Evolutionary conservation across 2,113 vertebrate genomes (phyloP).

Genomic region (Semnornis frantzii): DNA sequence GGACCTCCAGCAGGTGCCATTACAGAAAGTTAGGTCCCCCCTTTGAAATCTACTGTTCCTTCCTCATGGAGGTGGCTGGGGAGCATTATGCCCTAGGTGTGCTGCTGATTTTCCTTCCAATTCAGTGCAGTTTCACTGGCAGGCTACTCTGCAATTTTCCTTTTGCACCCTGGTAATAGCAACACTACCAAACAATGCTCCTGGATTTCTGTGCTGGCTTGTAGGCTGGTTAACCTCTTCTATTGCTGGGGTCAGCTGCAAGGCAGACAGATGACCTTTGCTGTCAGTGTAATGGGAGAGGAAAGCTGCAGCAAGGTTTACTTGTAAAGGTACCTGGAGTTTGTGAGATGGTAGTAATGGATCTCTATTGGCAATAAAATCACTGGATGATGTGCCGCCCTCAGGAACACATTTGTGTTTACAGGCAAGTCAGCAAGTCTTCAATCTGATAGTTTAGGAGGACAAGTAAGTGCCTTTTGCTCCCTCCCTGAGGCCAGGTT

Average conservation of each 20-base stretch:
- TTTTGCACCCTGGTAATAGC: background rate
- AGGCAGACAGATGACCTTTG: background rate
- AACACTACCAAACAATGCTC: rapidly evolving
- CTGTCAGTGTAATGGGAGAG: background rate
- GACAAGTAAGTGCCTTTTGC: background rate
- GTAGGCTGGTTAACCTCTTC: background rate
- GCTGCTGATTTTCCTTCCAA: background rate
- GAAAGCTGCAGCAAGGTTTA: background rate
- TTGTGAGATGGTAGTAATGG: background rate
- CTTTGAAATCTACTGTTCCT: background rate
- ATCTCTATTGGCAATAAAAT: background rate
- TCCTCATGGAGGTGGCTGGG: background rate
- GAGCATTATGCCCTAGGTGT: background rate
- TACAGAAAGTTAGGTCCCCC: background rate
- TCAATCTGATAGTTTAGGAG: background rate
- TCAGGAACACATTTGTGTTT: background rate
- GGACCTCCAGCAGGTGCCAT: background rate
- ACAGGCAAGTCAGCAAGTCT: background rate
- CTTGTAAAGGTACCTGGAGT: background rate
- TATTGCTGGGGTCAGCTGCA: background rate
- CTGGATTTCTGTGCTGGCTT: background rate
- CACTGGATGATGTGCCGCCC: background rate
- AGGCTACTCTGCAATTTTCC: slow-evolving; percentile 34
- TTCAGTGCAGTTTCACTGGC: background rate
- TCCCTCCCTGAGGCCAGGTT: too few species aligned